Evolutionary conservation across 2,797 vertebrate genomes (phyloP).

Genomic region (Gila robusta): DNA sequence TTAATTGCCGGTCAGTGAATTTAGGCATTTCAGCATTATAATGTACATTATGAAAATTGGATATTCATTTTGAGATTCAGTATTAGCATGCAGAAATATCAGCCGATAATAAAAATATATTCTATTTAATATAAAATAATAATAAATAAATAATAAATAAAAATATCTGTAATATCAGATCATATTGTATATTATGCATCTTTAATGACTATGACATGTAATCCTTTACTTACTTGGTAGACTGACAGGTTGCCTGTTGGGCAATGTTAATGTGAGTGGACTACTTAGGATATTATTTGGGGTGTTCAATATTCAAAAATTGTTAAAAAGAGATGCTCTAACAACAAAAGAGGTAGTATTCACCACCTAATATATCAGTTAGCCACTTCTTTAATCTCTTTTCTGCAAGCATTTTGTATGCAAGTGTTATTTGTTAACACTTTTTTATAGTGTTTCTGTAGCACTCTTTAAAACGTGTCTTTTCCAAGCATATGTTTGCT

Average conservation of each 20-base stretch:
- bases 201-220: not conserved
- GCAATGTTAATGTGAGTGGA: not conserved
- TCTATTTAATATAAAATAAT: not conserved
- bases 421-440: not conserved
- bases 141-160: not conserved
- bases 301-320: too few species aligned
- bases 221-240: not conserved
- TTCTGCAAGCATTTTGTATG: not conserved
- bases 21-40: not conserved
- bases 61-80: not conserved
- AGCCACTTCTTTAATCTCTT: not conserved
- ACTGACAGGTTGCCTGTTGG: conserved; percentile 4
- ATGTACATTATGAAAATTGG: not conserved
- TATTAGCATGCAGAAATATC: not conserved
- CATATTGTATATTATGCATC: not conserved
- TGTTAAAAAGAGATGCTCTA: too few species aligned
- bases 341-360: not conserved
- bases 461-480: not conserved
- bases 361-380: not conserved
- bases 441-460: not conserved
- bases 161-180: not conserved
- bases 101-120: not conserved
- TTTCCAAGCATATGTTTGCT: conserved; percentile 8
- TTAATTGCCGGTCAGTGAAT: not conserved
- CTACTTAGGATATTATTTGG: not conserved